These are phyloP conservation scores for Todiramphus chloris DNA, from an alignment of 2,113 vertebrate species.

Conservation along the genomic window DNA sequence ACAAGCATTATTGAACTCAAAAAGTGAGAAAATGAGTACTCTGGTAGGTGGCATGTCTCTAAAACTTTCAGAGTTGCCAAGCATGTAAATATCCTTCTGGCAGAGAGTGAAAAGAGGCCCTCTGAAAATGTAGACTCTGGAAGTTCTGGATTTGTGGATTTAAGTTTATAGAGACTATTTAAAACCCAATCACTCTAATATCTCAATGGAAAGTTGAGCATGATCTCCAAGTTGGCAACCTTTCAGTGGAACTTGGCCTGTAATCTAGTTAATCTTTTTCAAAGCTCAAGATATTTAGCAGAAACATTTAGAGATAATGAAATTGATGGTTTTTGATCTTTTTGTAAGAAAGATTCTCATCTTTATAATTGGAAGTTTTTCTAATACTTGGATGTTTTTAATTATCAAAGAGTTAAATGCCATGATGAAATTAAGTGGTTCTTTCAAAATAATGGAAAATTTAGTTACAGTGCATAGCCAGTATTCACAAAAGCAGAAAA, in stretches of 20 bases:
- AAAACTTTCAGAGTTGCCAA: not conserved
- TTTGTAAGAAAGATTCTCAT: not conserved
- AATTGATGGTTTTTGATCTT: not conserved
- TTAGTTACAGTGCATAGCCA: not conserved
- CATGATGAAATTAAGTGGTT: not conserved
- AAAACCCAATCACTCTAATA: not conserved
- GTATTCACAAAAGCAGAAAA: not conserved
- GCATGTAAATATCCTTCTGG: fast-evolving
- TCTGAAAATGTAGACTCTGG: not conserved
- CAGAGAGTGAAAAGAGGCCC: not conserved
- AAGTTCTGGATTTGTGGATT: not conserved
- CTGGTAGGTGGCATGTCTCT: not conserved
- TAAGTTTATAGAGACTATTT: not conserved
- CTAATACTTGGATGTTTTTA: not conserved
- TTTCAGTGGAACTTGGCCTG: not conserved
- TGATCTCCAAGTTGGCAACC: not conserved
- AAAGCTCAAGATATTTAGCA: not conserved
- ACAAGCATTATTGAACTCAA: not conserved
- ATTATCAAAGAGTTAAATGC: not conserved
- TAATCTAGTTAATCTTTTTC: not conserved
- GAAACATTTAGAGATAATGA: not conserved
- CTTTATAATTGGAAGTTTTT: not conserved
- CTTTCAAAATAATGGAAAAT: not conserved
- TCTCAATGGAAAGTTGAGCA: not conserved
- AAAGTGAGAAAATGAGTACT: not conserved